These are phyloP conservation scores for Drosophila ficusphila DNA, from an alignment of 1,140 invertebrate species.

Conservation along the genomic window DNA sequence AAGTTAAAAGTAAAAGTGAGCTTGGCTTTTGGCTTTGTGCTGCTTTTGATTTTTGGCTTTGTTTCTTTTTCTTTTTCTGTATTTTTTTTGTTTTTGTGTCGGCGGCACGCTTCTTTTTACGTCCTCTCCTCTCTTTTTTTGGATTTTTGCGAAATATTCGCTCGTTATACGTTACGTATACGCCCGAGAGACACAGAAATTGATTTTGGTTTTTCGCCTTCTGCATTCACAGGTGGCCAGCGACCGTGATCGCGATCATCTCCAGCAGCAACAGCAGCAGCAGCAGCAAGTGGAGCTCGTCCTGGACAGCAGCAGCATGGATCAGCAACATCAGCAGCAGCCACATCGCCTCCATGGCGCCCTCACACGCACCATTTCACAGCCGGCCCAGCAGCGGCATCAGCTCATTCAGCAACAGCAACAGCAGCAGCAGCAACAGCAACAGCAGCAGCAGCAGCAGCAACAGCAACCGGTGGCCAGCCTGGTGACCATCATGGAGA, in stretches of 20 bases:
- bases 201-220: slow-evolving; percentile 57
- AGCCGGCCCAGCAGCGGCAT: slow-evolving; percentile 62
- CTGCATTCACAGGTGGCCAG: slow-evolving; percentile 66
- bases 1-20: slow-evolving; percentile 80
- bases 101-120: not conserved
- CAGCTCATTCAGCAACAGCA: slow-evolving; percentile 26
- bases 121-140: slow-evolving; percentile 25
- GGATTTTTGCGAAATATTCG: slow-evolving; percentile 52
- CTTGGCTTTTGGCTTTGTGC: slow-evolving; percentile 29
- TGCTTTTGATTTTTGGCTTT: slow-evolving; percentile 25
- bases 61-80: slow-evolving; percentile 28
- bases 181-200: slow-evolving; percentile 44
- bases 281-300: slow-evolving; percentile 35
- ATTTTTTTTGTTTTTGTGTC: too few species aligned
- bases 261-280: slow-evolving; percentile 51
- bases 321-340: slow-evolving; percentile 44
- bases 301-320: slow-evolving; percentile 47
- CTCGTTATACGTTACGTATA: slow-evolving; percentile 49
- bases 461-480: slow-evolving; percentile 44
- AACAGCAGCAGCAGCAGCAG: slow-evolving; percentile 50
- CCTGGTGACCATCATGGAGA: slow-evolving; percentile 84
- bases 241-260: slow-evolving; percentile 56
- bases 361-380: slow-evolving; percentile 76
- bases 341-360: slow-evolving; percentile 63
- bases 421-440: slow-evolving; percentile 42